These are phyloP conservation scores for Gobius niger DNA, from an alignment of 2,113 vertebrate genomes.

Conservation along the genomic window DNA sequence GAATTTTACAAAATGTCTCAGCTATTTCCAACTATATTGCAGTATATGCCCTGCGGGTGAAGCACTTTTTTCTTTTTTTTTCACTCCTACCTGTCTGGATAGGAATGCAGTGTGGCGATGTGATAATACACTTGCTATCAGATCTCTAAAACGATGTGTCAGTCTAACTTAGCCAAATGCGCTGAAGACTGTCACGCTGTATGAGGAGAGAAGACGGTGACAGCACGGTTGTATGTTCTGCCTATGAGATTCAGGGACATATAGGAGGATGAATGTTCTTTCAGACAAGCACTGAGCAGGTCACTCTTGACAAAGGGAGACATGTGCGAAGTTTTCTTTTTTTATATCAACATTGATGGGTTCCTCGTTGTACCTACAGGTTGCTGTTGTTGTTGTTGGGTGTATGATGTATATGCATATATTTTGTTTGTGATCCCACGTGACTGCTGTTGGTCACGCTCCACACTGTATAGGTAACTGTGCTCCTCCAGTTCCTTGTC, in stretches of 20 bases:
- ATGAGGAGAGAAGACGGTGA: constrained; percentile 28
- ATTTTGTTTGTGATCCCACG: too few relatives aligned
- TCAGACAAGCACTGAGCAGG: constrained; percentile 26
- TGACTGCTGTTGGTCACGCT: too few relatives aligned
- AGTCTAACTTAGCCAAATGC: constrained; percentile 62
- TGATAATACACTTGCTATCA: constrained; percentile 75
- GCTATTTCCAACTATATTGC: constrained; percentile 53
- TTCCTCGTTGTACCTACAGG: too few relatives aligned
- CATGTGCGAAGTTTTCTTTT: too few relatives aligned
- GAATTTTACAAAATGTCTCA: constrained; percentile 61
- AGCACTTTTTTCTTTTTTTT: constrained; percentile 42
- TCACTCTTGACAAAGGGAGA: constrained; percentile 15
- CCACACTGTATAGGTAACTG: too few relatives aligned
- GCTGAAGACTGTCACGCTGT: constrained; percentile 49
- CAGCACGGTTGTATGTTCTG: constrained; percentile 40
- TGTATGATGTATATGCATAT: too few relatives aligned
- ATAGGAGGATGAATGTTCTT: constrained; percentile 9
- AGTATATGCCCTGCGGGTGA: constrained; percentile 59
- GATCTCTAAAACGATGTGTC: constrained; percentile 75
- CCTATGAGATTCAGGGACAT: constrained; percentile 12
- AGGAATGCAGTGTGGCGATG: constrained; percentile 56
- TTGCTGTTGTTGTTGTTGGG: too few relatives aligned
- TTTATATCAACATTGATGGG: too few relatives aligned
- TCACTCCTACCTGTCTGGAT: constrained; percentile 57
- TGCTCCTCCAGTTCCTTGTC: too few relatives aligned